Evolutionary conservation across 2,113 vertebrate species (phyloP), one percentile per base, ranked within the genome.

Genomic region (Colossoma macropomum): DNA sequence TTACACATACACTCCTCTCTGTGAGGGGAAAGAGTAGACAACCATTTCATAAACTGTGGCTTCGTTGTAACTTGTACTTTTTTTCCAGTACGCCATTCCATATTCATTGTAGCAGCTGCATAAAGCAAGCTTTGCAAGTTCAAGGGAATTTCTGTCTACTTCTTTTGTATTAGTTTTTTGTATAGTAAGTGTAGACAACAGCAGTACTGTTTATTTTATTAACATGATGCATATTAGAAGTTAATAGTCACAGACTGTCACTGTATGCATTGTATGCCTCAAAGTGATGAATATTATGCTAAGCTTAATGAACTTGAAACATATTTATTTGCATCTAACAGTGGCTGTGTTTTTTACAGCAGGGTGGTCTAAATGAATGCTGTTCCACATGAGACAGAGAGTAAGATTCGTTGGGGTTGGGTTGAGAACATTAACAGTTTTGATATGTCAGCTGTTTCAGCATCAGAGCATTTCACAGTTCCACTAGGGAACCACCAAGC

Each of bases 401-500:
- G 13, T 17, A 54, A 32, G 45, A 0, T 75, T 79, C 73, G 70
- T 71, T 73, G 12, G 69, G 23, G 23, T 9, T 69, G 23, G 27
- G 21, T 68, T n/a, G n/a, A 65, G 78, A 59, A 54, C 66, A 54
- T 73, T 77, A 66, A 81, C 15, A 56, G 41, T 28, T 82, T 65
- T 27, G 86, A 68, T 66, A 84, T 86, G 52, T 73, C 84, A 87
- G 82, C 85, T 88, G 68, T 68, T 90, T 85, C 89, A 87, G 90
- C 77, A 83, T 90, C 87, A 88, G 85, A 81, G 50, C 69, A 80
- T 78, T n/a, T 65, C 48, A 81, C 80, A 78, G 54, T 88, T 89
- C 85, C 77, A 69, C 68, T 48, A 86, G 88, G 87, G 79, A 86
- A 45, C 77, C 48, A 75, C 84, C 87, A 87, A 88, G 89, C 88